phyloP scores from a whole-genome alignment of 2,888 invertebrate species.

The Pseudoips prasinana region DNA sequence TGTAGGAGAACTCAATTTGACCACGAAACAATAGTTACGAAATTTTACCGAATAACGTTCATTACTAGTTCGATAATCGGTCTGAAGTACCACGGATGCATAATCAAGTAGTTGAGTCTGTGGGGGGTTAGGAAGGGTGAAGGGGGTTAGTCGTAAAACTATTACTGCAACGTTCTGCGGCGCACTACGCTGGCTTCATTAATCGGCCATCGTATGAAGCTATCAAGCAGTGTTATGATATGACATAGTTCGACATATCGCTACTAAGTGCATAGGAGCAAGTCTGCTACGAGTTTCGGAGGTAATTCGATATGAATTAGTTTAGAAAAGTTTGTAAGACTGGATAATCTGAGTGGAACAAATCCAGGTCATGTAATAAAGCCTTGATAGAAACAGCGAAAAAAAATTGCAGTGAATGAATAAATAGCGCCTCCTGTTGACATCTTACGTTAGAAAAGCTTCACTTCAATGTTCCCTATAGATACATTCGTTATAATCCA shows the following conservation, averaged over 20 bases:
- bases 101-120: conserved; percentile 74
- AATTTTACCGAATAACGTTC: conserved; percentile 52
- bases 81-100: conserved; percentile 73
- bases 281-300: conserved; percentile 18
- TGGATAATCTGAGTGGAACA: no score
- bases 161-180: conserved; percentile 74
- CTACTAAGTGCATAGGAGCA: conserved; percentile 36
- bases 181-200: conserved; percentile 74
- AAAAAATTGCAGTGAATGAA: no score
- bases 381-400: no score
- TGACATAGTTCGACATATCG: conserved; percentile 60
- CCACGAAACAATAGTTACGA: conserved; percentile 20
- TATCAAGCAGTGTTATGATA: conserved; percentile 69
- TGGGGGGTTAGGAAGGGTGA: conserved; percentile 39
- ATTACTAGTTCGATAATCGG: conserved; percentile 79
- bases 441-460: no score
- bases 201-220: conserved; percentile 78
- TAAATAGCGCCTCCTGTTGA: no score
- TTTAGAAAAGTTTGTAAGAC: conserved; percentile 8
- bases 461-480: no score
- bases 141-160: conserved; percentile 71
- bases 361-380: no score
- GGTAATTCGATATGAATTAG: conserved; percentile 20
- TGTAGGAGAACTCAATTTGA: not conserved
- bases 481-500: no score